A percentile compares a stretch with the other conserved stretches of the same genome.
Conservation (phyloP, 2,113 vertebrate species). For the Calypte anna region DNA sequence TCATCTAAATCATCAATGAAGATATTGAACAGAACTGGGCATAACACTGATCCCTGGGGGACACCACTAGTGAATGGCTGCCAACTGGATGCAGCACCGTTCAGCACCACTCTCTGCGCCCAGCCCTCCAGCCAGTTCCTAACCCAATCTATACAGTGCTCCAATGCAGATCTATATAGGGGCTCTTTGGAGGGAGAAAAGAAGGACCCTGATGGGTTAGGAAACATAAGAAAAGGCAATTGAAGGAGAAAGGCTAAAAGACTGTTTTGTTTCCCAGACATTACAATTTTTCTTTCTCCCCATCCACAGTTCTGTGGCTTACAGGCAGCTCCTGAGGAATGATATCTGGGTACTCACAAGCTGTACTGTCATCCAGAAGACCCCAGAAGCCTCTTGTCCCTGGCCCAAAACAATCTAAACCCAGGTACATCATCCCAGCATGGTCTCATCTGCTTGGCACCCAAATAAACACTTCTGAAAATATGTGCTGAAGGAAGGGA, state of each 20-base stretch:
- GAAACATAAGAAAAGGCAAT: not conserved
- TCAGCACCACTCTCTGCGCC: too few relatives aligned
- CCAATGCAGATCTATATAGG: not conserved
- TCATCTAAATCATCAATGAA: too few relatives aligned
- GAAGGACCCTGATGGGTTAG: not conserved
- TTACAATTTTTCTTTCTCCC: not conserved
- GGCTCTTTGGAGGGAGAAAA: accelerated
- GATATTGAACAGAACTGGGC: too few relatives aligned
- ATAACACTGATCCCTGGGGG: too few relatives aligned
- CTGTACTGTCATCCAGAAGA: accelerated
- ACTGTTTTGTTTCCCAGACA: accelerated
- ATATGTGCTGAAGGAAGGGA: not conserved
- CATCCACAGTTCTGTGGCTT: not conserved
- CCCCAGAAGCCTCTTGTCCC: not conserved
- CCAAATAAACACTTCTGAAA: not conserved
- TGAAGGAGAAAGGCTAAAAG: not conserved
- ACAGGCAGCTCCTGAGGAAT: not conserved
- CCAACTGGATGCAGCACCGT: too few relatives aligned
- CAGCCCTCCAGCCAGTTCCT: too few relatives aligned
- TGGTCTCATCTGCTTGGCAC: not conserved
- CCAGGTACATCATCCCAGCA: not conserved
- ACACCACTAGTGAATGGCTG: too few relatives aligned
- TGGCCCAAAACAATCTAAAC: not conserved
- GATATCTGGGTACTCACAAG: not conserved
- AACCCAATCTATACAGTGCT: not conserved